These are phyloP conservation scores for Lasioglossum malachurum DNA, from an alignment of 2,888 invertebrate species.

Conservation along the genomic window DNA sequence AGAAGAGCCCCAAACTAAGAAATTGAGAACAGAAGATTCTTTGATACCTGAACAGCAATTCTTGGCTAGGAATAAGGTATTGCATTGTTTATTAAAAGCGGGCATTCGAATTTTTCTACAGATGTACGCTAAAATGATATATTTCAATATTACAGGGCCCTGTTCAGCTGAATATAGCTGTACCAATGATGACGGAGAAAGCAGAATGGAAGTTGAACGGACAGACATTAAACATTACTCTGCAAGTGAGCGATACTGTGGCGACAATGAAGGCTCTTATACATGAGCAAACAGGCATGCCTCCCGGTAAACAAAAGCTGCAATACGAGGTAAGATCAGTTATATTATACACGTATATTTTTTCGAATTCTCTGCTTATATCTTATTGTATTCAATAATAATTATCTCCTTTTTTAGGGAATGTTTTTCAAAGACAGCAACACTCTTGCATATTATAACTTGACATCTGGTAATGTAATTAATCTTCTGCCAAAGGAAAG, in stretches of 20 bases:
- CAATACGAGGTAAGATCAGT: constrained; percentile 91
- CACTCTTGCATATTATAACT: constrained; percentile 97
- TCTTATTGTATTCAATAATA: not conserved
- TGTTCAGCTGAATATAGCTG: constrained; percentile 92
- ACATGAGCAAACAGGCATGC: constrained; percentile 95
- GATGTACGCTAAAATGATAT: not conserved
- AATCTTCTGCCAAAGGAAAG: constrained; percentile 98
- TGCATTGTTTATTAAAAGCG: not conserved
- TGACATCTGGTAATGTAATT: constrained; percentile 93
- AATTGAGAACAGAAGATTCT: constrained; percentile 95
- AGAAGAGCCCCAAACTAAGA: constrained; percentile 95
- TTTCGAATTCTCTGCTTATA: not conserved
- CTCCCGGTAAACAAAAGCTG: constrained; percentile 98
- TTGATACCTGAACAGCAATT: constrained; percentile 96
- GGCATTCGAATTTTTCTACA: not conserved
- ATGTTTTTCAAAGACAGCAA: constrained; percentile 99
- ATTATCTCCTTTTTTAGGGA: constrained; percentile 88
- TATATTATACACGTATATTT: not conserved
- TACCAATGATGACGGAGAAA: constrained; percentile 95
- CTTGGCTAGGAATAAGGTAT: constrained; percentile 88
- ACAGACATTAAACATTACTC: constrained; percentile 91
- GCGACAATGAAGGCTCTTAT: constrained; percentile 95
- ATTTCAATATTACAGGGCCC: constrained; percentile 86
- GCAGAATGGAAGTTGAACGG: constrained; percentile 98
- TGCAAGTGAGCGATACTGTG: constrained; percentile 92